Base-by-base conservation (phyloP, 1,140 invertebrate species). In the Lutraria rhynchaena region DNA sequence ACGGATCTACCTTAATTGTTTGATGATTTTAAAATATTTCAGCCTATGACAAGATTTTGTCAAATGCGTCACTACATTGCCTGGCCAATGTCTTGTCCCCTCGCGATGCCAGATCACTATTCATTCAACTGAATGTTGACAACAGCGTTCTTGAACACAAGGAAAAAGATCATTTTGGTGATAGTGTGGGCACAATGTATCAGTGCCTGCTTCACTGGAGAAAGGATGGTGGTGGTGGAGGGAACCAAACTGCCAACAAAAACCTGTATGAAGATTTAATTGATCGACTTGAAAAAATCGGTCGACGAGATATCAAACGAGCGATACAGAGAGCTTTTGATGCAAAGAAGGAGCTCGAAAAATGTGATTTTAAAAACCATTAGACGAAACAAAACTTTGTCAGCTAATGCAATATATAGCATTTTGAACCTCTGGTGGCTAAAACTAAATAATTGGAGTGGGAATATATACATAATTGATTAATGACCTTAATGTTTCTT, bases 31-130 rank as follows among this genome's bases (percentile, higher is more conserved):
- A n/a, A n/a, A n/a, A n/a, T 41, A 19, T 61, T 17, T 35, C 60
- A 63, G 60, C 60, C 5, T 63, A 63, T 35, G 60, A 44, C 60
- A 63, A 44, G 35, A 41, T 63, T 5, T n/a, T 63, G 19, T 41
- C 33, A 22, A 63, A 63, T 41, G 60, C 35, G 4, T 63, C 60
- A 1, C n/a, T 63, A 19, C 37, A n/a, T n/a, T 41, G n/a, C 17
- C 22, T 63, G 13, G 4, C 35, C 1, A 41, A 35, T 33, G 60
- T n/a, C 35, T 9, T 63, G 19, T 9, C 60, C 1, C 60, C 60
- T 1, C 3, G n/a, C 1, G 60, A 63, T 44, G 60, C 60, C 9
- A 41, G 37, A n/a, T 9, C n/a, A 9, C n/a, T 63, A n/a, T 35
- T 63, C n/a, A 63, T 63, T 41, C 33, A 35, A 19, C n/a, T 63